Conservation (phyloP, 2,113 vertebrate genomes). For the Paraplagusia blochii region DNA sequence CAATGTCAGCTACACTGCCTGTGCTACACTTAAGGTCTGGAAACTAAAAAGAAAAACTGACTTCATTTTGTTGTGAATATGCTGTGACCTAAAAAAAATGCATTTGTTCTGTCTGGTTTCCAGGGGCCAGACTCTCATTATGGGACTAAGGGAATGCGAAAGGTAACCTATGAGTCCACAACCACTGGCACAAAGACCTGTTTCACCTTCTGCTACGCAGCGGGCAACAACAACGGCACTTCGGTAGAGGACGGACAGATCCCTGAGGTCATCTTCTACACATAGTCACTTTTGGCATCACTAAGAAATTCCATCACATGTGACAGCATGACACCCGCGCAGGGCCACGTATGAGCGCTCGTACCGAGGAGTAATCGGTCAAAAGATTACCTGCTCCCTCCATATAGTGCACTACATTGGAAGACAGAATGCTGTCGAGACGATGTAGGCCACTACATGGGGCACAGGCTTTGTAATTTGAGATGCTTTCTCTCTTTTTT, state of each 20-base stretch:
- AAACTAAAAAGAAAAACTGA: background rate
- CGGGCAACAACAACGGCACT: slow-evolving; percentile 96
- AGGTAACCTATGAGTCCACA: slow-evolving; percentile 92
- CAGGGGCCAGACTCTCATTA: slow-evolving; percentile 97
- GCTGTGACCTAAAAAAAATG: background rate
- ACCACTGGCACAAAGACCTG: slow-evolving; percentile 93
- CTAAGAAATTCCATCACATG: slow-evolving; percentile 59
- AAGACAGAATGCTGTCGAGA: slow-evolving; percentile 27
- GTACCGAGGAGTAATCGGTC: slow-evolving; percentile 56
- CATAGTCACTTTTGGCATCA: slow-evolving; percentile 76
- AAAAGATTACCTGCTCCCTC: slow-evolving; percentile 51
- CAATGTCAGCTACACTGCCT: slow-evolving; percentile 95
- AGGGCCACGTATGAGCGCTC: slow-evolving; percentile 48
- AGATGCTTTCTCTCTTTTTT: slow-evolving; percentile 43
- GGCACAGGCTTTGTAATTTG: slow-evolving; percentile 40
- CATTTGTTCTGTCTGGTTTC: background rate
- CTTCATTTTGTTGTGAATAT: background rate
- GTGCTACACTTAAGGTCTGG: slow-evolving; percentile 91
- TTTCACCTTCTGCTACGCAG: slow-evolving; percentile 97
- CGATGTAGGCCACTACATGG: slow-evolving; percentile 45
- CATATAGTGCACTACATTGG: slow-evolving; percentile 43
- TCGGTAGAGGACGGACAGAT: slow-evolving; percentile 98
- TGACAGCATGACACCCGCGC: slow-evolving; percentile 54
- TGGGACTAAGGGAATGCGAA: slow-evolving; percentile 95
- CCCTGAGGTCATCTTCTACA: slow-evolving; percentile 98